A percentile compares a stretch with the other conserved stretches of the same genome.
These are phyloP conservation scores for Coccyzus lansbergi DNA, from an alignment of 2,797 vertebrate species.

Conservation along the genomic window DNA sequence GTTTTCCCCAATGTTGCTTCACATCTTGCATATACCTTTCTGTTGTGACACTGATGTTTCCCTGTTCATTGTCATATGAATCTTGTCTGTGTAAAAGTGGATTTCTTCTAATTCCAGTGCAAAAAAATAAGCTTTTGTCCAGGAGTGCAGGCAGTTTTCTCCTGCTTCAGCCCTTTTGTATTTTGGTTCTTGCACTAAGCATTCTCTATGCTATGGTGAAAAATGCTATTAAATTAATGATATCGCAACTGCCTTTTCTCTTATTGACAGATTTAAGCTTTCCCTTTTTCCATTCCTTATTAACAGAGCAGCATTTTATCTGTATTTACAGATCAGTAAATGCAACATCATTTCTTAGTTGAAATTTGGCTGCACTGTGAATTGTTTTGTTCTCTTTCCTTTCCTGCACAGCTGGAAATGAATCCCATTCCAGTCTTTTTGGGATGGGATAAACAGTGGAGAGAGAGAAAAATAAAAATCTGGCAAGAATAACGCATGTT, in stretches of 20 bases:
- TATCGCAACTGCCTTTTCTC: not conserved
- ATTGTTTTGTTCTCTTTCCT: slow-evolving; percentile 8
- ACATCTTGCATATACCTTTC: not conserved
- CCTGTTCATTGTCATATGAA: not conserved
- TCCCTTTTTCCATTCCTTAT: not conserved
- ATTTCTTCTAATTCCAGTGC: not conserved
- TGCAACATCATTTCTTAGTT: not conserved
- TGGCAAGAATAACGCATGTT: not conserved
- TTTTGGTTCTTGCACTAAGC: not conserved
- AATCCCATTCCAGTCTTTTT: not conserved
- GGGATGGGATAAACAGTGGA: not conserved
- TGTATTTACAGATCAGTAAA: not conserved
- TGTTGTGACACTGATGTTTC: not conserved
- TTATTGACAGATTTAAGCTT: not conserved
- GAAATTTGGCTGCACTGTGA: not conserved
- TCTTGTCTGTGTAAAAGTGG: not conserved
- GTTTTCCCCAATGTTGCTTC: not conserved
- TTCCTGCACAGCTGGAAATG: not conserved
- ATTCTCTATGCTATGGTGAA: not conserved
- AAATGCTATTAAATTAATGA: not conserved
- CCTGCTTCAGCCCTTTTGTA: not conserved
- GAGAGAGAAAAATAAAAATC: not conserved
- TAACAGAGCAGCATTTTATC: not conserved
- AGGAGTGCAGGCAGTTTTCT: not conserved
- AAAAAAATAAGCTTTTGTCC: not conserved